Percentiles rank a stretch among this genome's conserved stretches.
Evolutionary conservation across 2,797 vertebrate genomes (phyloP).

Genomic region (Capromys pilorides): DNA sequence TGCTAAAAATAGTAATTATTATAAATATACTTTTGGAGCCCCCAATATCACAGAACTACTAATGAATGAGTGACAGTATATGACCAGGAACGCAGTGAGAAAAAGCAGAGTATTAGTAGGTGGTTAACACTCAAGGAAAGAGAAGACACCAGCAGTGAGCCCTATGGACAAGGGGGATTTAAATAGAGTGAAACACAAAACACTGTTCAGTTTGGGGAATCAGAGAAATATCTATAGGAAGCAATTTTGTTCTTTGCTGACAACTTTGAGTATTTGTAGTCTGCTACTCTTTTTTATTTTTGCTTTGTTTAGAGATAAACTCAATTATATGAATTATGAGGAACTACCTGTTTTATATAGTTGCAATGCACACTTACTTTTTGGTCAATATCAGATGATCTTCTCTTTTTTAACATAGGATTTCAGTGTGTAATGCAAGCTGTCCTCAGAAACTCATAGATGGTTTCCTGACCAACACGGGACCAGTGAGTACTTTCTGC

Average conservation of each 20-base stretch:
- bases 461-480: not conserved
- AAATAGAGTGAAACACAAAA: not conserved
- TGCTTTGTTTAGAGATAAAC: not conserved
- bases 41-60: not conserved
- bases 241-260: not conserved
- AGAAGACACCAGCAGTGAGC: not conserved
- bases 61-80: not conserved
- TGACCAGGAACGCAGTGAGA: not conserved
- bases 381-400: not conserved
- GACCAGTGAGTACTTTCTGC: not conserved
- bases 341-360: not conserved
- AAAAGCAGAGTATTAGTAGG: not conserved
- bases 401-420: not conserved
- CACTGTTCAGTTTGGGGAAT: not conserved
- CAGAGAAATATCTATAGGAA: not conserved
- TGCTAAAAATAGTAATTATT: slow-evolving; percentile 5
- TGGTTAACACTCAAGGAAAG: not conserved
- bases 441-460: not conserved
- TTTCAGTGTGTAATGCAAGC: not conserved
- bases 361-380: not conserved
- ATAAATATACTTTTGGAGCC: slow-evolving; percentile 12
- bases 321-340: not conserved
- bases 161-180: not conserved
- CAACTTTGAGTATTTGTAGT: not conserved
- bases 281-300: not conserved